Percentiles rank a stretch among this genome's conserved stretches.
Conservation (phyloP, 2,888 invertebrate genomes). For the Phrixothrix hirtus region DNA sequence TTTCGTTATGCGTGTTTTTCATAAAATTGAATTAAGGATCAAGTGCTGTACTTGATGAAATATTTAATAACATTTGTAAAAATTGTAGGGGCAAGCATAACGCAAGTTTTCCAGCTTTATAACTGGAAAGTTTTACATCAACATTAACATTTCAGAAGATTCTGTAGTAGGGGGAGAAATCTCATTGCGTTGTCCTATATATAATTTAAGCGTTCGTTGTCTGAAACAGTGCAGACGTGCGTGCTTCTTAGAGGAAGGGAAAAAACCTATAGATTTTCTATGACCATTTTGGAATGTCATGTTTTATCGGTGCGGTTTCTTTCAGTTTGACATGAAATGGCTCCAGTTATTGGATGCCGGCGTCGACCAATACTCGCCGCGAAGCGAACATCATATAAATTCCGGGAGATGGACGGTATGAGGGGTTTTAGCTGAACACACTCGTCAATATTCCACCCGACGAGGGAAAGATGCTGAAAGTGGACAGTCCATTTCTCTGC, state of each 20-base stretch:
- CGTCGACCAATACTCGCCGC: conserved; percentile 53
- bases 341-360: conserved; percentile 55
- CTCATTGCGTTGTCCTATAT: conserved; percentile 49
- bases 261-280: conserved; percentile 46
- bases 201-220: conserved; percentile 44
- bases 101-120: conserved; percentile 52
- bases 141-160: conserved; percentile 54
- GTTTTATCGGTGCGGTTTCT: conserved; percentile 56
- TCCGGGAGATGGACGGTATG: conserved; percentile 52
- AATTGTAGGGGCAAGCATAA: conserved; percentile 48
- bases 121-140: conserved; percentile 56
- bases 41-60: conserved; percentile 20
- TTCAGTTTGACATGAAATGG: conserved; percentile 54
- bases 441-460: conserved; percentile 48
- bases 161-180: conserved; percentile 49
- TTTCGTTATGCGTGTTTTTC: no score
- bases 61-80: conserved; percentile 23
- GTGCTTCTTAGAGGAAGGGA: conserved; percentile 34
- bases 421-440: conserved; percentile 41
- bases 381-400: conserved; percentile 56
- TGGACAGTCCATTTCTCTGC: conserved; percentile 56
- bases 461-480: conserved; percentile 47
- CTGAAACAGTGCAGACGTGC: conserved; percentile 34
- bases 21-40: no score
- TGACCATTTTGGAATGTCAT: conserved; percentile 53